These are phyloP conservation scores for Pristionchus mayeri DNA, from an alignment of 2,888 invertebrate genomes.

Conservation along the genomic window DNA sequence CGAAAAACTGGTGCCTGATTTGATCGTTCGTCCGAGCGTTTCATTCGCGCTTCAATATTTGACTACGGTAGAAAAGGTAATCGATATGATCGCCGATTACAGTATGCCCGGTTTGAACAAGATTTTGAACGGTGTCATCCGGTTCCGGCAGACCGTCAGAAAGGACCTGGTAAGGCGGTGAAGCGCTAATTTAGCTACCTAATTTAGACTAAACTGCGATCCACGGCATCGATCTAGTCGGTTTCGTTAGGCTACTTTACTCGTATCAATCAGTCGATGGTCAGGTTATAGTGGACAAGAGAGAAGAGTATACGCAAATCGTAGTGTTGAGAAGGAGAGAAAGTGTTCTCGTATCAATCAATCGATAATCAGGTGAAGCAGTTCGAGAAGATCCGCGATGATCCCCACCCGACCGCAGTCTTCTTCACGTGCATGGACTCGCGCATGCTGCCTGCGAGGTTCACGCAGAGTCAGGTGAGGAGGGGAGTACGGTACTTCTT, in stretches of 20 bases:
- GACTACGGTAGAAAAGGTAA: neutral
- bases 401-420: conserved; percentile 95
- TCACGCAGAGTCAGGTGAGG: conserved; percentile 84
- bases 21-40: conserved; percentile 7
- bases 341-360: neutral
- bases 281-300: too few relatives aligned
- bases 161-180: conserved; percentile 68
- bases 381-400: conserved; percentile 89
- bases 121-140: conserved; percentile 72
- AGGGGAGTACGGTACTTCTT: too few relatives aligned
- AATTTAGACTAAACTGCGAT: neutral
- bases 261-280: neutral
- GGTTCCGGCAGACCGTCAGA: conserved; percentile 71
- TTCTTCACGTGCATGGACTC: conserved; percentile 99
- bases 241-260: too few relatives aligned
- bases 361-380: conserved; percentile 82
- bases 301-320: too few relatives aligned
- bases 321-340: too few relatives aligned
- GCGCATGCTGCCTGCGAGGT: conserved; percentile 94
- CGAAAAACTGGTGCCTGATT: neutral
- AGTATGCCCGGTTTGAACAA: conserved; percentile 67
- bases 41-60: neutral
- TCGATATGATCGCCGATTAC: conserved; percentile 7
- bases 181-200: neutral
- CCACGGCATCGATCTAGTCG: too few relatives aligned